Percentiles rank a stretch among this genome's conserved stretches.
Conservation (phyloP, 2,113 vertebrate species). For the Labrus mixtus region DNA sequence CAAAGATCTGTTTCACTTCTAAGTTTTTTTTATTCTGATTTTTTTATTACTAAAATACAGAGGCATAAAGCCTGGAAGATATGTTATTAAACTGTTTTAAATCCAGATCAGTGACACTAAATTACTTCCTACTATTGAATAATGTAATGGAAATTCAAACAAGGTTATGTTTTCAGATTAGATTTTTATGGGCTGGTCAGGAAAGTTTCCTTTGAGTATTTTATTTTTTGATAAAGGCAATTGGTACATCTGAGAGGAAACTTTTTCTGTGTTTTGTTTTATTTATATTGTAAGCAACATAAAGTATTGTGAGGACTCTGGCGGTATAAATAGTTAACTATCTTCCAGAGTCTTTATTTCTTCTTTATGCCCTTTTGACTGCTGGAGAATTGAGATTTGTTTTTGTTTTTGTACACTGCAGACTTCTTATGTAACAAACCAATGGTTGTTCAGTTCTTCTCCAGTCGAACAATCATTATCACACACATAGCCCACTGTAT, state of each 20-base stretch:
- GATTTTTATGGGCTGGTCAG: background rate
- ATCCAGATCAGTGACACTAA: background rate
- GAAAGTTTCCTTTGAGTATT: background rate
- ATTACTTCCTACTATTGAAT: background rate
- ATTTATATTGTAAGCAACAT: background rate
- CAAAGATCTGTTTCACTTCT: too few relatives aligned
- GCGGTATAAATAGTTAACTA: background rate
- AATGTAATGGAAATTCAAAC: background rate
- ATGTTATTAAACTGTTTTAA: background rate
- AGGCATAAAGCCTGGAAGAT: background rate
- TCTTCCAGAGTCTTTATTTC: background rate
- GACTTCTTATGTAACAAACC: constrained; percentile 1
- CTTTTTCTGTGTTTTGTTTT: background rate
- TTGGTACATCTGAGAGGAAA: background rate
- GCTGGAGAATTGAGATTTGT: background rate
- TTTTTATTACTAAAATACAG: background rate
- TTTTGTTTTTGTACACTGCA: background rate
- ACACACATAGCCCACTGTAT: background rate
- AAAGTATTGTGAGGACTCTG: background rate
- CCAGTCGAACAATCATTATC: background rate
- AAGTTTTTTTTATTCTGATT: too few relatives aligned
- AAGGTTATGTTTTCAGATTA: background rate
- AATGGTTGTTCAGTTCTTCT: background rate
- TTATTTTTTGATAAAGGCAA: background rate
- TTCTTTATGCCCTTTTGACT: background rate